phyloP scores from a whole-genome alignment of 2,888 invertebrate genomes.

The Drosophila prolongata region DNA sequence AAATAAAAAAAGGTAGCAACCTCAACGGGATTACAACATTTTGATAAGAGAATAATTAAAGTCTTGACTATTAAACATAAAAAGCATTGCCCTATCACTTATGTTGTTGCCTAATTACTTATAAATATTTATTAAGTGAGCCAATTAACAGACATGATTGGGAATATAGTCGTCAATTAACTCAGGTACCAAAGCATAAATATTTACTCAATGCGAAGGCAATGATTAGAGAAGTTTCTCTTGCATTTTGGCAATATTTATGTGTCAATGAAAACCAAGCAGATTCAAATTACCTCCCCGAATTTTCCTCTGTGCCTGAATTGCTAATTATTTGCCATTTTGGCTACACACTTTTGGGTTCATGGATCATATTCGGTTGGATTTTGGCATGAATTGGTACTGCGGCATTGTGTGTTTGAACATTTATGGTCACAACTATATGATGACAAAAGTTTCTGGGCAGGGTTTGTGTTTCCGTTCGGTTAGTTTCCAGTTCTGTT shows the following conservation, averaged over 20 bases:
- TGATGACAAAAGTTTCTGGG: slow-evolving; percentile 67
- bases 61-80: background rate
- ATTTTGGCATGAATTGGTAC: slow-evolving; percentile 38
- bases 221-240: background rate
- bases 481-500: slow-evolving; percentile 46
- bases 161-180: slow-evolving; percentile 27
- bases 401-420: slow-evolving; percentile 47
- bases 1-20: too few relatives aligned
- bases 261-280: slow-evolving; percentile 6
- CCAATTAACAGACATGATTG: slow-evolving; percentile 5
- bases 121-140: slow-evolving; percentile 29
- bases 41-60: too few relatives aligned
- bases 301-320: background rate
- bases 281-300: slow-evolving; percentile 3
- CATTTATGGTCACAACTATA: slow-evolving; percentile 62
- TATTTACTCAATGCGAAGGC: slow-evolving; percentile 26
- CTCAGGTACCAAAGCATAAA: slow-evolving; percentile 15
- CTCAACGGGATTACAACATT: too few relatives aligned
- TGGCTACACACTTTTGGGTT: slow-evolving; percentile 28
- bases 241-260: slow-evolving; percentile 7
- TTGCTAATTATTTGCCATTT: slow-evolving; percentile 55
- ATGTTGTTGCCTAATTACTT: slow-evolving; percentile 12
- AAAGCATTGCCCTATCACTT: background rate
- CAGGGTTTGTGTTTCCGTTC: slow-evolving; percentile 58
- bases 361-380: slow-evolving; percentile 31